Evolutionary conservation across 2,888 invertebrate species (phyloP).

Genomic region (Eretmocerus hayati): DNA sequence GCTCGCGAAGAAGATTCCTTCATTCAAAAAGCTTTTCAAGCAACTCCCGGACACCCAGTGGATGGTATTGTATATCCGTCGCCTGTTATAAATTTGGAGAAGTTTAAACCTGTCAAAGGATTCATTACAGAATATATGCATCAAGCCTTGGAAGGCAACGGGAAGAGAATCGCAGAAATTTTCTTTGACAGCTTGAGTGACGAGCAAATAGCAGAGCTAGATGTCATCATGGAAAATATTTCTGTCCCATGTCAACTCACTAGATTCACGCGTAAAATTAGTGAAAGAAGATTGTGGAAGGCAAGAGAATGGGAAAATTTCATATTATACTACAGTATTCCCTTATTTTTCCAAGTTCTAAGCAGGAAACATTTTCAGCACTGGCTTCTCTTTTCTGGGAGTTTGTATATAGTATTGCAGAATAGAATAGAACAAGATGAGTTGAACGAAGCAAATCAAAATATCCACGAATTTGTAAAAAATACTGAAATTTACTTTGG

Average conservation of each 20-base stretch:
- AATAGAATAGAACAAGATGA: background rate
- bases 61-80: slow-evolving; percentile 1
- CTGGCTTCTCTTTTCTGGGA: background rate
- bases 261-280: background rate
- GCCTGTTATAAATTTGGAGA: slow-evolving; percentile 8
- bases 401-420: background rate
- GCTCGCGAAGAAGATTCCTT: background rate
- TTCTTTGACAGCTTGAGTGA: background rate
- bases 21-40: background rate
- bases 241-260: background rate
- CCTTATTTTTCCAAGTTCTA: background rate
- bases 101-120: no score
- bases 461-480: background rate
- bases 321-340: slow-evolving; percentile 1
- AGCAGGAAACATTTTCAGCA: background rate
- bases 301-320: slow-evolving; percentile 1
- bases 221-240: background rate
- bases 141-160: slow-evolving; percentile 5
- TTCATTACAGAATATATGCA: slow-evolving; percentile 8
- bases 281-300: background rate
- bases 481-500: background rate
- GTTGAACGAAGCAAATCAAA: background rate
- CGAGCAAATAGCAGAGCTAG: background rate
- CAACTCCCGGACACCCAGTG: no score
- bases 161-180: background rate